Evolutionary conservation across 2,888 invertebrate species (phyloP).

Genomic region (Tricholauxania praeusta): DNA sequence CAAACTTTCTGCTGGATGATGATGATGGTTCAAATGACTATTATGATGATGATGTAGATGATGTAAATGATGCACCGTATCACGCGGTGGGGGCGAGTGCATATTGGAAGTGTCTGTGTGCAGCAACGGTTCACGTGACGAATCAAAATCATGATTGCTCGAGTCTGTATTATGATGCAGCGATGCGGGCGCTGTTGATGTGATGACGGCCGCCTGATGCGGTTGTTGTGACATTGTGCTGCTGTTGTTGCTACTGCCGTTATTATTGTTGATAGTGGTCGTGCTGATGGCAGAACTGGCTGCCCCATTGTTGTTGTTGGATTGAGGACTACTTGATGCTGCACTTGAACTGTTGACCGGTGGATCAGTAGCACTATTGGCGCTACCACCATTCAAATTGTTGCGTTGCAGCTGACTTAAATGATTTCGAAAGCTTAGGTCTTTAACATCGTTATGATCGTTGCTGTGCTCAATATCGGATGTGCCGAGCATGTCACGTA

Average conservation of each 20-base stretch:
- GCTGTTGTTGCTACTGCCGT: slow-evolving; percentile 31
- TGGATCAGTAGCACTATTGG: slow-evolving; percentile 36
- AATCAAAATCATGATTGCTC: slow-evolving; percentile 67
- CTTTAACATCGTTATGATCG: slow-evolving; percentile 68
- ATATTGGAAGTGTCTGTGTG: slow-evolving; percentile 65
- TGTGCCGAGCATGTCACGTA: slow-evolving; percentile 67
- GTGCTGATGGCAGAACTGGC: slow-evolving; percentile 55
- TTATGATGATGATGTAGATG: slow-evolving; percentile 47
- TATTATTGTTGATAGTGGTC: slow-evolving; percentile 41
- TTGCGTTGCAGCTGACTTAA: slow-evolving; percentile 61
- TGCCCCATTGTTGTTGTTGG: slow-evolving; percentile 48
- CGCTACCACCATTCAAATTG: slow-evolving; percentile 38
- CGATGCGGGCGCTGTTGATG: slow-evolving; percentile 63
- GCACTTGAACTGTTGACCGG: slow-evolving; percentile 29
- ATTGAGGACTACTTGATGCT: slow-evolving; percentile 42
- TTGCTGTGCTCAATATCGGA: slow-evolving; percentile 67
- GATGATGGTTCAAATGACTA: slow-evolving; percentile 52
- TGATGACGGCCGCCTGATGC: slow-evolving; percentile 67
- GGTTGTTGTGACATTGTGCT: slow-evolving; percentile 55
- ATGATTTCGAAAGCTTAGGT: slow-evolving; percentile 66
- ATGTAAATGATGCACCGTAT: slow-evolving; percentile 53
- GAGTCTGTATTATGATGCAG: slow-evolving; percentile 65
- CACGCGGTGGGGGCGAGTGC: slow-evolving; percentile 62
- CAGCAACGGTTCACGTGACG: slow-evolving; percentile 61
- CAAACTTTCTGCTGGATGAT: slow-evolving; percentile 59